Percentiles rank a stretch among this genome's conserved stretches.
These are phyloP conservation scores for Cheilosia soror DNA, from an alignment of 2,888 invertebrate genomes.

Conservation along the genomic window DNA sequence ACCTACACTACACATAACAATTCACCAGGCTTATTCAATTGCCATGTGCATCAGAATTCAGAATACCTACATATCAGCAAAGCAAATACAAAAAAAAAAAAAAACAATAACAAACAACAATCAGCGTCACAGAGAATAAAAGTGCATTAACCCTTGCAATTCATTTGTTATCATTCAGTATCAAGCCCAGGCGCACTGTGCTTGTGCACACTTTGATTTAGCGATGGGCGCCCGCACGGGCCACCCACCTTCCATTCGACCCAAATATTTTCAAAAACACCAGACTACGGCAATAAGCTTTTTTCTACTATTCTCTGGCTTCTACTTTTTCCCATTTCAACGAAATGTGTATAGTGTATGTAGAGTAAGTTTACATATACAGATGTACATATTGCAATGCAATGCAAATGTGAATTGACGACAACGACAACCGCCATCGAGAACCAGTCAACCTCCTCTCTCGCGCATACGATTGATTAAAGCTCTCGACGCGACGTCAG, in stretches of 20 bases:
- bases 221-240: constrained; percentile 17
- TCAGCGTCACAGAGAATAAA: constrained; percentile 14
- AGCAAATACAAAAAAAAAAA: not conserved
- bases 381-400: not conserved
- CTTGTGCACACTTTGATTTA: constrained; percentile 25
- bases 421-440: not conserved
- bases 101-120: constrained; percentile 38
- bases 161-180: constrained; percentile 23
- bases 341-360: not conserved
- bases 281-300: constrained; percentile 34
- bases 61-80: constrained; percentile 13
- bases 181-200: constrained; percentile 13
- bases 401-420: constrained; percentile 31
- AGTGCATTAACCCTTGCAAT: constrained; percentile 66
- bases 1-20: not conserved
- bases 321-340: constrained; percentile 11
- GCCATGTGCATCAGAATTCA: constrained; percentile 23
- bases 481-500: constrained; percentile 51
- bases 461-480: constrained; percentile 69
- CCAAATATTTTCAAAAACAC: constrained; percentile 42
- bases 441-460: constrained; percentile 6
- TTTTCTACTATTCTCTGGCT: constrained; percentile 47
- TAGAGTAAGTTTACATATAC: no score
- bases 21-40: not conserved
- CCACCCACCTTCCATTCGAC: constrained; percentile 29